Percentiles rank a stretch among this genome's conserved stretches.
phyloP scores from a whole-genome alignment of 2,888 invertebrate genomes.

The Taphrorychus bicolor region DNA sequence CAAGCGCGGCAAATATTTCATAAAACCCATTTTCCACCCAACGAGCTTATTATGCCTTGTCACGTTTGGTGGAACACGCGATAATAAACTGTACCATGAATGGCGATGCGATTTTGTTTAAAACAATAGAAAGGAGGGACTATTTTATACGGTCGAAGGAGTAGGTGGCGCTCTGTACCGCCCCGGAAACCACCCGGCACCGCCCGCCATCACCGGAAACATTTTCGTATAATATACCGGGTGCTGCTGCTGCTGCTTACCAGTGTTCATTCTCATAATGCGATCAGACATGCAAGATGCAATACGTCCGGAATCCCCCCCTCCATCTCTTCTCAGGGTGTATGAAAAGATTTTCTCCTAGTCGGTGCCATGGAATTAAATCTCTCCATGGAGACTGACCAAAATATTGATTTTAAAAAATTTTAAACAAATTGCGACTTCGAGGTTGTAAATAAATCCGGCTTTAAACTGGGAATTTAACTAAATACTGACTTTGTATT shows the following conservation, averaged over 20 bases:
- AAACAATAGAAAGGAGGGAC: conserved; percentile 30
- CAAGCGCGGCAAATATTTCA: background rate
- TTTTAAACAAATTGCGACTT: too few species aligned
- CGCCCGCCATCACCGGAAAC: conserved; percentile 12
- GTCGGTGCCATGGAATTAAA: too few species aligned
- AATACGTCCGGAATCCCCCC: too few species aligned
- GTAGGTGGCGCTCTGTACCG: conserved; percentile 15
- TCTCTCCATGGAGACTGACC: too few species aligned
- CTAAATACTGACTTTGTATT: too few species aligned
- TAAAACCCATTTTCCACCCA: background rate
- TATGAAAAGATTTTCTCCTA: too few species aligned
- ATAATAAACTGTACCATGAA: conserved; percentile 18
- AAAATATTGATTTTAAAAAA: too few species aligned
- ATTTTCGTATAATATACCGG: background rate
- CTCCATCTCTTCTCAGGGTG: too few species aligned
- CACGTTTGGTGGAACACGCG: conserved; percentile 19
- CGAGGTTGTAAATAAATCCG: too few species aligned
- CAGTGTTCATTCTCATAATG: background rate
- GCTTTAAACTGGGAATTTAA: too few species aligned
- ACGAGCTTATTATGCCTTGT: conserved; percentile 18
- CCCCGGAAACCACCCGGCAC: conserved; percentile 26
- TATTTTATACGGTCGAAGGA: background rate
- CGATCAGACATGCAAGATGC: background rate
- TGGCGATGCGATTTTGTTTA: conserved; percentile 30
- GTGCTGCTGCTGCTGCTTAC: background rate